A percentile compares a stretch with the other conserved stretches of the same genome.
Conservation (phyloP, 2,888 invertebrate genomes). For the Eupithecia subumbrata region DNA sequence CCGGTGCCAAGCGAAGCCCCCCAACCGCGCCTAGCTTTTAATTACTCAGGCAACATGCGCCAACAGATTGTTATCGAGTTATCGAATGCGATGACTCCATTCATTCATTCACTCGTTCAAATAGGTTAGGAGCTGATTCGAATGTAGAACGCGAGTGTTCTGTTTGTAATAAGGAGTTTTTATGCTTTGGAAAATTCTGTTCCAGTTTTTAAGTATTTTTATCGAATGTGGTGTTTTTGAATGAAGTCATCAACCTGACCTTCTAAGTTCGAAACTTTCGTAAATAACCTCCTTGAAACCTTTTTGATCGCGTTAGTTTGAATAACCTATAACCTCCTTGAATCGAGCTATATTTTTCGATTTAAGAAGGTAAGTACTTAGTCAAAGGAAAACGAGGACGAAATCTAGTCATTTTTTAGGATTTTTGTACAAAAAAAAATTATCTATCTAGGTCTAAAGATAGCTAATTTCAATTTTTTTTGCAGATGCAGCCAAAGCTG, state of each 20-base stretch:
- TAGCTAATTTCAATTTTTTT: not conserved
- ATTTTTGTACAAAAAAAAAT: not conserved
- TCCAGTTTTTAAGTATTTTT: not conserved
- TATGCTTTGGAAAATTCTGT: not conserved
- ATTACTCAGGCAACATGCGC: conserved; percentile 35
- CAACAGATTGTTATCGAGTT: conserved; percentile 37
- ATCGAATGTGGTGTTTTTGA: not conserved
- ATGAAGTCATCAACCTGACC: not conserved
- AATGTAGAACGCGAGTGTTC: conserved; percentile 22
- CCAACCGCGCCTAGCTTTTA: conserved; percentile 36
- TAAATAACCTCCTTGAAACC: not conserved
- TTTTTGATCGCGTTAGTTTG: no score
- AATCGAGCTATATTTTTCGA: not conserved
- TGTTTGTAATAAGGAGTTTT: conserved; percentile 9
- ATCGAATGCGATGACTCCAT: conserved; percentile 51
- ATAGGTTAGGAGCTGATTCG: conserved; percentile 33
- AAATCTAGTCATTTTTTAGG: not conserved
- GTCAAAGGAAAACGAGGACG: not conserved
- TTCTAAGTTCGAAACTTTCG: not conserved
- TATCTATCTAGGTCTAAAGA: not conserved
- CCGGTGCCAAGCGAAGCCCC: conserved; percentile 20
- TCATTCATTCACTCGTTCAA: conserved; percentile 39
- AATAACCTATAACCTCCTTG: no score
- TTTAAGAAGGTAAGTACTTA: not conserved
- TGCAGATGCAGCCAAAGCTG: not conserved